A percentile compares a stretch with the other conserved stretches of the same genome.
Conservation (phyloP, 2,113 vertebrate genomes). For the Neodon shergylaensis region DNA sequence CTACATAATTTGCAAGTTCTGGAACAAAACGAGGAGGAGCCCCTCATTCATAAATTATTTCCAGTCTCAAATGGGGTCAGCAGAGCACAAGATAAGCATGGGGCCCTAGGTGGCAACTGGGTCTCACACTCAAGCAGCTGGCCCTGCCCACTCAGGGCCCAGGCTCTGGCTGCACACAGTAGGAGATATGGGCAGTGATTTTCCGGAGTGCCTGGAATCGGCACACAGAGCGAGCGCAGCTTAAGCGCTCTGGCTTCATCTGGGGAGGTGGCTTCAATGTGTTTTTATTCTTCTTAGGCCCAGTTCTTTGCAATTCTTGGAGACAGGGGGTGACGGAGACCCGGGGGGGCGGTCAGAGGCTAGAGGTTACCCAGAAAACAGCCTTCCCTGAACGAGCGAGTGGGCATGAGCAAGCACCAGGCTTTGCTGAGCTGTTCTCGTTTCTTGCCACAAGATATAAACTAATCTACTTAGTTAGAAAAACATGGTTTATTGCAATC, state of each 20-base stretch:
- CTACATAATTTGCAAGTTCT: neutral
- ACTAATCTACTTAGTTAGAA: conserved; percentile 85
- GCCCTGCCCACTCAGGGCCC: neutral
- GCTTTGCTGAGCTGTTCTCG: conserved; percentile 45
- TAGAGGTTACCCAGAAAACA: conserved; percentile 64
- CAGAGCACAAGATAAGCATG: neutral
- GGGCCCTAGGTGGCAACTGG: too few relatives aligned
- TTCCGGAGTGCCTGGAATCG: neutral
- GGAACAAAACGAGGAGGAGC: neutral
- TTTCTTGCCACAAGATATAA: conserved; percentile 78
- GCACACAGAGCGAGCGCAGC: accelerated
- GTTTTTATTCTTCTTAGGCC: conserved; percentile 30
- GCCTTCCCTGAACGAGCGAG: conserved; percentile 23
- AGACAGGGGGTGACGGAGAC: conserved; percentile 20
- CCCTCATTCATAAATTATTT: neutral
- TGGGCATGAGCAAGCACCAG: conserved; percentile 43
- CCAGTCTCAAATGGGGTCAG: neutral
- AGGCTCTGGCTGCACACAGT: neutral
- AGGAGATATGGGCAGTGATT: neutral
- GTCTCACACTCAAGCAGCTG: neutral
- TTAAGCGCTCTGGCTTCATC: neutral
- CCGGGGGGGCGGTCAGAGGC: neutral
- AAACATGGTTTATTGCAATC: conserved; percentile 83
- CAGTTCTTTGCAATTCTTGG: conserved; percentile 23
- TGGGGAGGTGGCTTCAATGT: neutral